Conservation (phyloP, 1,140 invertebrate species). For the Trachymyrmex cornetzi region DNA sequence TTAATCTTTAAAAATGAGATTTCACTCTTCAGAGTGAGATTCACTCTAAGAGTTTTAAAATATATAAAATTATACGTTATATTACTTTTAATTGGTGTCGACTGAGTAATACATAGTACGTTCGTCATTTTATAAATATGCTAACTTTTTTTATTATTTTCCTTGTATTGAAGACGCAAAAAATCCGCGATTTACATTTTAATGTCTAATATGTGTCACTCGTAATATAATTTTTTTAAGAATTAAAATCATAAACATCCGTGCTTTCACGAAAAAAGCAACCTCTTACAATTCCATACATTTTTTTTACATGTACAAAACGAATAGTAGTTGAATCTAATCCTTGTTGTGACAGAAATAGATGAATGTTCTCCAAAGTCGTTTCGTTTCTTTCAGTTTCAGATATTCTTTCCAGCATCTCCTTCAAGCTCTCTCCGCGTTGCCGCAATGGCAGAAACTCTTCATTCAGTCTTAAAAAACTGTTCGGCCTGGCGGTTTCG, state of each 20-base stretch:
- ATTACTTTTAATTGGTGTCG: too few relatives aligned
- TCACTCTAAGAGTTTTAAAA: too few relatives aligned
- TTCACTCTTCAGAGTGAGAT: too few relatives aligned
- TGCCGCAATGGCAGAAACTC: neutral
- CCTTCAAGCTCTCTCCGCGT: neutral
- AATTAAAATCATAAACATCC: neutral
- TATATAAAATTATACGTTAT: too few relatives aligned
- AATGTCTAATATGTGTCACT: neutral
- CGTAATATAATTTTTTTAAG: neutral
- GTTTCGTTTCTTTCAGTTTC: neutral
- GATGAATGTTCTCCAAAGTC: neutral
- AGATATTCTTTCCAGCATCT: constrained; percentile 1
- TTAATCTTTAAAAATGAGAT: too few relatives aligned
- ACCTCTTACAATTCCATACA: neutral
- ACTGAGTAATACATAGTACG: neutral
- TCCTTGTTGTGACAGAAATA: neutral
- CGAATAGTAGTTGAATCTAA: neutral
- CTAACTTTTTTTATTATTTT: neutral
- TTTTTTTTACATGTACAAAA: constrained; percentile 21
- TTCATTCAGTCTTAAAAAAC: constrained; percentile 26
- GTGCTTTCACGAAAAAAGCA: neutral
- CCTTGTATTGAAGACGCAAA: neutral
- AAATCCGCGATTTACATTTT: neutral
- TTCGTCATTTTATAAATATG: neutral
- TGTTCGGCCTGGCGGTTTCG: constrained; percentile 17